Evolutionary conservation across 1,140 invertebrate species (phyloP).

Genomic region (Planococcus citri): DNA sequence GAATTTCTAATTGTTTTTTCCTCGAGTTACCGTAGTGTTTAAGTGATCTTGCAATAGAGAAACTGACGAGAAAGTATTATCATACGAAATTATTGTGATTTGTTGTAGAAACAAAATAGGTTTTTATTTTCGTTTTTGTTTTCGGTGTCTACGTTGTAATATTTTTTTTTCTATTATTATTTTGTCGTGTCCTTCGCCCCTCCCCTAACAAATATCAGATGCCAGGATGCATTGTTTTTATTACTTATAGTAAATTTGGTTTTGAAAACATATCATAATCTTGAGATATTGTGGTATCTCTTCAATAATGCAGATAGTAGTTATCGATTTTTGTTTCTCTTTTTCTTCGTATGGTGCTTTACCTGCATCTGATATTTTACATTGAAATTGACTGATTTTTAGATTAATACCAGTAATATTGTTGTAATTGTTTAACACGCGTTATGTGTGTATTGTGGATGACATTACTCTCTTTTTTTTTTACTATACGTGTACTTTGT

Average conservation of each 20-base stretch:
- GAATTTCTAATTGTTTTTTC: neutral
- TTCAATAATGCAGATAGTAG: too few relatives aligned
- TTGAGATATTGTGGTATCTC: too few relatives aligned
- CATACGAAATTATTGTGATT: neutral
- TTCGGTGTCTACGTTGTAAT: neutral
- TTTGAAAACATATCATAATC: neutral
- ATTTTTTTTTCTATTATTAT: too few relatives aligned
- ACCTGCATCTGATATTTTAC: neutral
- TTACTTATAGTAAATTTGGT: neutral
- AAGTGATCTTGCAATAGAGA: neutral
- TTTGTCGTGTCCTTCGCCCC: too few relatives aligned
- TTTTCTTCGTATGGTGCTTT: neutral
- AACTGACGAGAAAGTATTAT: constrained; percentile 1
- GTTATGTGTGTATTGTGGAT: neutral
- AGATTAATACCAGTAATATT: neutral
- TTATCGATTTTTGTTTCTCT: too few relatives aligned
- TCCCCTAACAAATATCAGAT: constrained; percentile 8
- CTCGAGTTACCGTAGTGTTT: neutral
- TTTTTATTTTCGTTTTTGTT: neutral
- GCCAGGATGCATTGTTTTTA: neutral
- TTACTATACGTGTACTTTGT: neutral
- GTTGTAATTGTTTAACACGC: neutral
- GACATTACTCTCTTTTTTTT: too few relatives aligned
- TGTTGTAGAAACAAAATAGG: neutral
- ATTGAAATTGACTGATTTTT: neutral